Base-by-base conservation (phyloP, 2,888 invertebrate species). In the Athripsodes cinereus region DNA sequence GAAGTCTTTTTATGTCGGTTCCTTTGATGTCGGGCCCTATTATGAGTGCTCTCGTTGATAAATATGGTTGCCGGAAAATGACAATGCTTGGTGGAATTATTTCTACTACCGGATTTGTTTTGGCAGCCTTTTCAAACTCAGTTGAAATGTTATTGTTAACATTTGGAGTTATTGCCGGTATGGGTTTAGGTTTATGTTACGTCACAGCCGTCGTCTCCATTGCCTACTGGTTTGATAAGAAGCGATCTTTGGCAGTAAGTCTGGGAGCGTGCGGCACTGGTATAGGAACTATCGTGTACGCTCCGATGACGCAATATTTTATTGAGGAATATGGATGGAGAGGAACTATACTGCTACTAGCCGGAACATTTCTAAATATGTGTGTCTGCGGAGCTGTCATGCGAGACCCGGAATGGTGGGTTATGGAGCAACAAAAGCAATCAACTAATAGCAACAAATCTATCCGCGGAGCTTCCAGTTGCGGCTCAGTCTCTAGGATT, bases 191-290 rank as follows among this genome's bases (percentile, higher is more conserved):
- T 5, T 73, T 91, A 52, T 90, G 90, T 53, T 94, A 92, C 69
- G 92, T 93, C 11, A 90, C 93, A 1, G 92, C 93, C 5, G 93
- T 94, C 3, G 93, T 94, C 3, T 89, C 90, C 55, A 90, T 95
- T 59, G 93, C 94, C 6, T 93, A 91, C 70, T 95, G 94, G 87
- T 95, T 95, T 72, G 92, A 94, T 67, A 90, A 90, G 71, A 88
- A 87, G 68, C 81, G 93, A 35, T 89, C 89, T 49, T 80, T 94
- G 63, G 94, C 94, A 2, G 91, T 92, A 2, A 91, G 93, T 1
- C 76, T 94, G 56, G 90, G 92, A 1, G 92, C 92, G 0, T 91
- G 92, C 66, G 94, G 94, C 5, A 92, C 92, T 0, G 93, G 93
- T 0, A 86, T 92, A 51, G 94, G 94, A 11, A 95, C 94, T 0